phyloP scores from a whole-genome alignment of 2,888 invertebrate genomes.

The Xiphydria camelus region DNA sequence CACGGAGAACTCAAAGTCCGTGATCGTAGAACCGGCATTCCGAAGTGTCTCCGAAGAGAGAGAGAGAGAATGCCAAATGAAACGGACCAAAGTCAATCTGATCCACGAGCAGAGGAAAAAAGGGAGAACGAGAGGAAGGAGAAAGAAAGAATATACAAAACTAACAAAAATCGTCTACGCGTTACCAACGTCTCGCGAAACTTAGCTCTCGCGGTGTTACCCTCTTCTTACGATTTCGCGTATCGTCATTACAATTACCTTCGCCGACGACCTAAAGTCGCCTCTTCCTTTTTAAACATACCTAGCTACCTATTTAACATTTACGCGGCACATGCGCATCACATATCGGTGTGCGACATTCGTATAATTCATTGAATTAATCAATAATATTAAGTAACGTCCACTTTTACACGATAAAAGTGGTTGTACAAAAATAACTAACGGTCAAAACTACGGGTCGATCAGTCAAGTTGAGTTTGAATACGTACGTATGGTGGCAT shows the following conservation, averaged over 20 bases:
- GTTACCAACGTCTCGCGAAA: too few relatives aligned
- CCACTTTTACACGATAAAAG: conserved; percentile 38
- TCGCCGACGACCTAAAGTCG: conserved; percentile 17
- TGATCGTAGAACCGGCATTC: too few relatives aligned
- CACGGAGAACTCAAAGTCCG: too few relatives aligned
- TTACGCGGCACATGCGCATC: conserved; percentile 31
- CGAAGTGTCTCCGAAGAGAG: too few relatives aligned
- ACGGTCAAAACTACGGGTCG: conserved; percentile 27
- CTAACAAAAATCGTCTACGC: too few relatives aligned
- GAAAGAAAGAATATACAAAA: too few relatives aligned
- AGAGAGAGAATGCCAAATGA: too few relatives aligned
- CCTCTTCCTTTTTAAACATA: conserved; percentile 19
- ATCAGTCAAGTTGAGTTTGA: conserved; percentile 31
- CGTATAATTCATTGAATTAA: conserved; percentile 19
- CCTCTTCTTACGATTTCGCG: too few relatives aligned
- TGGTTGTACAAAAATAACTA: conserved; percentile 36
- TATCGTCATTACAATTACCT: conserved; percentile 16
- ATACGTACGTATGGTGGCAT: conserved; percentile 11
- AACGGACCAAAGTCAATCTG: too few relatives aligned
- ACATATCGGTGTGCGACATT: conserved; percentile 19
- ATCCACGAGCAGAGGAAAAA: too few relatives aligned
- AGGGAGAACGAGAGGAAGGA: too few relatives aligned
- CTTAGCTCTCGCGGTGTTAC: too few relatives aligned
- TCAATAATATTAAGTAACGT: conserved; percentile 24
- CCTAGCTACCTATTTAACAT: conserved; percentile 21